phyloP scores from a whole-genome alignment of 2,888 invertebrate genomes.

The Caenorhabditis panamensis region DNA sequence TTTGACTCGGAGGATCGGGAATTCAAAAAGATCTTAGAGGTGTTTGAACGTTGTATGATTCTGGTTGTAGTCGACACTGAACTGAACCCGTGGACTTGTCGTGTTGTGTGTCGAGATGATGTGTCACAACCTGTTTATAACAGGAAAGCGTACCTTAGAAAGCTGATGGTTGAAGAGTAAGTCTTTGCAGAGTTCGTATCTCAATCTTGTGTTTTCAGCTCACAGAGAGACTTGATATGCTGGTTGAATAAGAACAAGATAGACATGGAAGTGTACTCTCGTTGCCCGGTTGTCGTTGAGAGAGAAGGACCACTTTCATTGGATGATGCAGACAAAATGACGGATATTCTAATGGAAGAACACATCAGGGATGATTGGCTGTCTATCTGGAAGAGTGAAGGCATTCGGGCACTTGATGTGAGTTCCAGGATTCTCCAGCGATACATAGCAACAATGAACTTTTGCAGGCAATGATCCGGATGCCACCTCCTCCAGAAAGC shows the following conservation, averaged over 20 bases:
- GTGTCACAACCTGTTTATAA: not conserved
- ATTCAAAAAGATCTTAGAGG: not conserved
- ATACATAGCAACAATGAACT: too few relatives aligned
- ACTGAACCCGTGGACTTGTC: constrained; percentile 39
- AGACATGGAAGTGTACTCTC: constrained; percentile 34
- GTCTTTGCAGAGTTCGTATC: too few relatives aligned
- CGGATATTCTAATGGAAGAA: constrained; percentile 22
- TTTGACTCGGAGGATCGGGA: constrained; percentile 4
- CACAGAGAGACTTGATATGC: constrained; percentile 3
- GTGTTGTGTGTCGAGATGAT: not conserved
- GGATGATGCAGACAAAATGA: not conserved
- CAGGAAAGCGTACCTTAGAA: constrained; percentile 9
- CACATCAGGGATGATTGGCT: constrained; percentile 18
- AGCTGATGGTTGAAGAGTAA: constrained; percentile 28
- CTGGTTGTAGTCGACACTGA: constrained; percentile 31
- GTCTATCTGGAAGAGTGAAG: constrained; percentile 33
- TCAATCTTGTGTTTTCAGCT: constrained; percentile 7
- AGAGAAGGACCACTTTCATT: not conserved
- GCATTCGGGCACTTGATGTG: constrained; percentile 43
- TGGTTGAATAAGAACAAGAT: constrained; percentile 25
- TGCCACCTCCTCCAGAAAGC: constrained; percentile 27
- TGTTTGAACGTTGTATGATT: constrained; percentile 2
- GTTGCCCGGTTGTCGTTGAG: constrained; percentile 24
- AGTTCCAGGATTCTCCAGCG: not conserved
- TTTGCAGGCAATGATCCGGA: constrained; percentile 44